Evolutionary conservation across 2,797 vertebrate genomes (phyloP).

Genomic region (Malurus leucopterus): DNA sequence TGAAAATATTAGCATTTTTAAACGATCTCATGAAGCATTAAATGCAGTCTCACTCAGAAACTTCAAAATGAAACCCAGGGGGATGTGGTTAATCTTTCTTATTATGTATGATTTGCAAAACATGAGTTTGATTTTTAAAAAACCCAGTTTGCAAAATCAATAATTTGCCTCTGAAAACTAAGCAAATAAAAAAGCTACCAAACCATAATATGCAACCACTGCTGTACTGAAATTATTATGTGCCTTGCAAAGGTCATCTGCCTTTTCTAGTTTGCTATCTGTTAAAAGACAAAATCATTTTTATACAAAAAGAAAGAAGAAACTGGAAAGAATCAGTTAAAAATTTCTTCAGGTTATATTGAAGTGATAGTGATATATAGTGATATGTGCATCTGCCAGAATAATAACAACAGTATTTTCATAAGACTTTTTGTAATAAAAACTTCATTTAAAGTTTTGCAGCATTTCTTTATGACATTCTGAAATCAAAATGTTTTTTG

Average conservation of each 20-base stretch:
- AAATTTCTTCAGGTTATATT: neutral
- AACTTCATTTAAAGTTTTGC: neutral
- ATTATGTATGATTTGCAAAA: neutral
- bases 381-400: neutral
- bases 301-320: neutral
- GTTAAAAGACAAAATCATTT: neutral
- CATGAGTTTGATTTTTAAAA: neutral
- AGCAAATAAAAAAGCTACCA: neutral
- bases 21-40: neutral
- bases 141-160: neutral
- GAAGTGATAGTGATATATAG: too few species aligned
- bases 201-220: neutral
- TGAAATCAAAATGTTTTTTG: neutral
- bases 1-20: constrained; percentile 10
- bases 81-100: neutral
- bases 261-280: neutral
- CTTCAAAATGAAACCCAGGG: neutral
- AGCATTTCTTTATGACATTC: neutral
- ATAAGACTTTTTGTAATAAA: neutral
- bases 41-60: neutral
- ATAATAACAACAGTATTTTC: neutral
- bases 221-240: neutral
- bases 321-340: neutral
- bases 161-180: neutral
- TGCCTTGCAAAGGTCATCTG: neutral